Percentiles rank a stretch among this genome's conserved stretches.
Conservation (phyloP, 2,888 invertebrate species). For the Plemyria rubiginata region DNA sequence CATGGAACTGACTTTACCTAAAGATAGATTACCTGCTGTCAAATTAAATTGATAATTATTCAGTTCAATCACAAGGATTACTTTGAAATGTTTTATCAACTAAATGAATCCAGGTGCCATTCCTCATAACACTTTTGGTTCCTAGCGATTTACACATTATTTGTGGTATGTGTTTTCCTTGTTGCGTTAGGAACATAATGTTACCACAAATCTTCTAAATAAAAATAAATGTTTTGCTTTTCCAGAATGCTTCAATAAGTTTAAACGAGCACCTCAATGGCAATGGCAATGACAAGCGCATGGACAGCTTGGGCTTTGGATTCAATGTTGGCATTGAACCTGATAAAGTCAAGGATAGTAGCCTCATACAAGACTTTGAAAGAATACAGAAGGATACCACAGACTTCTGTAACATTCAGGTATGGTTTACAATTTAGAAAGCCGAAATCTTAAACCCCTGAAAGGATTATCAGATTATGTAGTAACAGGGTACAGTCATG, state of each 20-base stretch:
- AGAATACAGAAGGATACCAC: slow-evolving; percentile 86
- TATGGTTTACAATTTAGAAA: slow-evolving; percentile 31
- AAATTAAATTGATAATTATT: no score
- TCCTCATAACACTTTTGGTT: no score
- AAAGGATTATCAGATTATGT: no score
- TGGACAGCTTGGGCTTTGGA: slow-evolving; percentile 79
- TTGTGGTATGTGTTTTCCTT: neutral
- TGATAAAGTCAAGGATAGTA: slow-evolving; percentile 75
- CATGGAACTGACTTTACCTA: neutral
- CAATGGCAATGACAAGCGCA: slow-evolving; percentile 76
- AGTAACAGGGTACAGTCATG: no score
- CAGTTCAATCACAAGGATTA: no score
- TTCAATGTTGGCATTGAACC: slow-evolving; percentile 75
- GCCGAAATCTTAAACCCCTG: neutral
- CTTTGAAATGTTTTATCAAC: no score
- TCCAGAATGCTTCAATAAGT: slow-evolving; percentile 75
- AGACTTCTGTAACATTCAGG: slow-evolving; percentile 82
- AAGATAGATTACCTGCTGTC: no score
- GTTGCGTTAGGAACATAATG: neutral
- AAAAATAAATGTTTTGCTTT: slow-evolving; percentile 29
- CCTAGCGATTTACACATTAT: no score
- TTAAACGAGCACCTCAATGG: slow-evolving; percentile 74
- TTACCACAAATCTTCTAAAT: neutral
- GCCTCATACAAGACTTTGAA: slow-evolving; percentile 84
- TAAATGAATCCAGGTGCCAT: no score